Evolutionary conservation across 2,888 invertebrate species (phyloP), one percentile per base, ranked within the genome.

Genomic region (Cryptophagus acutangulus): DNA sequence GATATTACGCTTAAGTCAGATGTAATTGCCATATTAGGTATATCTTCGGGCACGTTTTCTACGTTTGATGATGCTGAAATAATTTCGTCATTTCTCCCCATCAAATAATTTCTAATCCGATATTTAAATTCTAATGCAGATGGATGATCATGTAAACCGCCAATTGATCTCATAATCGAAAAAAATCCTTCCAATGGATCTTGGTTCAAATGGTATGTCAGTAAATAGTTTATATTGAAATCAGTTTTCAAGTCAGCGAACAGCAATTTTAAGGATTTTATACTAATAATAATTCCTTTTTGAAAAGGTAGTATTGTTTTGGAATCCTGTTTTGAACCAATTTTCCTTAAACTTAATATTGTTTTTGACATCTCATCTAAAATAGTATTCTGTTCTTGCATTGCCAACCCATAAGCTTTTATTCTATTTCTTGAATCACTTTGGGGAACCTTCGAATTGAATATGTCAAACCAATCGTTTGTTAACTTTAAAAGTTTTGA

Each of bases 401-500:
- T 33, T 20, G 44, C 46, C 20, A 53, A 30, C 8, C 53, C 55
- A 44, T 42, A 38, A 26, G 45, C 52, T 34, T 39, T 46, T 16
- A 41, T 43, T 30, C 48, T 38, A 5, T 41, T 39, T 41, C 48
- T 31, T 2, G 43, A 42, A 41, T 57, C 54, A 25, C 33, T 36
- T 20, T 34, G 17, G 14, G 49, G 36, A 5, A 49, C 26, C 35
- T 40, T 35, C 1, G 44, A 31, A 38, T 54, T 55, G 12, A 55
- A 52, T 8, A 52, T 29, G 36, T 55, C 55, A 38, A 55, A 55
- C 54, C 49, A 57, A 9, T 48, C 53, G 24, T 48, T 48, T 9
- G 31, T 17, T 26, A 48, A 39, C 13, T n/a, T 51, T 43, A 40
- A 51, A 17, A 39, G 39, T 8, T 48, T 31, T 15, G 46, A 40